These are phyloP conservation scores for Caerostris extrusa DNA, from an alignment of 1,140 invertebrate genomes.

Conservation along the genomic window DNA sequence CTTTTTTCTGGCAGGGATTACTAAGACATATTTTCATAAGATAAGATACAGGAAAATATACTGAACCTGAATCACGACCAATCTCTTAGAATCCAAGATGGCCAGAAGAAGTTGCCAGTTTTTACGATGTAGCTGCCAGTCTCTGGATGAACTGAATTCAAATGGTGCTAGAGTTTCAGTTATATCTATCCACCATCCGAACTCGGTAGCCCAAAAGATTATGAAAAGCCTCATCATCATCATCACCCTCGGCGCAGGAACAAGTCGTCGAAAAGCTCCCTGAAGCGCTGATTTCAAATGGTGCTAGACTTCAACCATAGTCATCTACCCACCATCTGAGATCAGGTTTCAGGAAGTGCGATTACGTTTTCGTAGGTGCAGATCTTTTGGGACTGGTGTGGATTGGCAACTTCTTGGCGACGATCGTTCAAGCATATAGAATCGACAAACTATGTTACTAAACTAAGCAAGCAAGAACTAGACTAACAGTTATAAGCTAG, in stretches of 20 bases:
- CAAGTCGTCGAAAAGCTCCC: conserved; percentile 47
- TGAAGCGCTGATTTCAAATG: conserved; percentile 78
- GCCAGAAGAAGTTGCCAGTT: background rate
- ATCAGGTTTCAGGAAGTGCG: conserved; percentile 77
- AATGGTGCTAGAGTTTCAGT: conserved; percentile 76
- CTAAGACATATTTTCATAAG: too few species aligned
- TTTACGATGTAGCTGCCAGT: conserved; percentile 6
- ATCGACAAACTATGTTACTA: background rate
- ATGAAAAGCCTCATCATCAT: background rate
- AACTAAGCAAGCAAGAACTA: background rate
- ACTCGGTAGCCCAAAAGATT: conserved; percentile 77
- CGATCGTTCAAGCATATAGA: background rate
- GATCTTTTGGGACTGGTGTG: background rate
- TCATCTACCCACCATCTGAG: conserved; percentile 78
- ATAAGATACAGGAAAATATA: too few species aligned
- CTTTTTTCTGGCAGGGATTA: too few species aligned
- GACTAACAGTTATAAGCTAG: too few species aligned
- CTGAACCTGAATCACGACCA: too few species aligned
- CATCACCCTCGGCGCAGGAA: background rate
- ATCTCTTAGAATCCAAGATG: background rate
- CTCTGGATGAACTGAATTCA: conserved; percentile 78
- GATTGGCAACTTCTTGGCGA: background rate
- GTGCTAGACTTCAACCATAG: conserved; percentile 72
- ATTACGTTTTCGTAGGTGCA: background rate
- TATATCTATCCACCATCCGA: conserved; percentile 76